phyloP scores from a whole-genome alignment of 1,140 invertebrate genomes.

The Schmidtea mediterranea region DNA sequence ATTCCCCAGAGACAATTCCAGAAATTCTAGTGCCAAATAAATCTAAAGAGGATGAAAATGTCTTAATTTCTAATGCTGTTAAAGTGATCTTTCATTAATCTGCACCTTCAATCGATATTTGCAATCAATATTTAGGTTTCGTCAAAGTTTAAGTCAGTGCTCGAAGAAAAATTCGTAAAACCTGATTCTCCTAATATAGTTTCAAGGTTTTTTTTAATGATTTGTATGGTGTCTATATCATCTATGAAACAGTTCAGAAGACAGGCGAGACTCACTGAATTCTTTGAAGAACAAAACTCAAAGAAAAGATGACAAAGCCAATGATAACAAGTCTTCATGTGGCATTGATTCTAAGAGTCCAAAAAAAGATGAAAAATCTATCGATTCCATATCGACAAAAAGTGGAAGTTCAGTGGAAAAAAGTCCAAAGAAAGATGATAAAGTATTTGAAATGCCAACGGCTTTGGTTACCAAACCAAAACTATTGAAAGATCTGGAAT shows the following conservation, averaged over 20 bases:
- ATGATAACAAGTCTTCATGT: conserved; percentile 14
- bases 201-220: too few relatives aligned
- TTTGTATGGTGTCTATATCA: too few relatives aligned
- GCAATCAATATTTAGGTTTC: conserved; percentile 1
- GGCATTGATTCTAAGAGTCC: not conserved
- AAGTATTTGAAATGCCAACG: too few relatives aligned
- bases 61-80: too few relatives aligned
- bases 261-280: conserved; percentile 28
- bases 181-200: conserved; percentile 5
- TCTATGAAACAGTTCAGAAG: conserved; percentile 52
- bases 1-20: conserved; percentile 11
- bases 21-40: conserved; percentile 10
- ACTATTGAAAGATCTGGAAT: too few relatives aligned
- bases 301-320: conserved; percentile 38
- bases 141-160: not conserved
- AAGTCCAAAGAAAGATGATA: not conserved
- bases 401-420: not conserved
- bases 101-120: too few relatives aligned
- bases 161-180: not conserved
- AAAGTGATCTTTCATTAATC: too few relatives aligned
- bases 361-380: not conserved
- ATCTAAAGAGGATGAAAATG: too few relatives aligned
- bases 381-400: not conserved
- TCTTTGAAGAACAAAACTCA: conserved; percentile 23
- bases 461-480: too few relatives aligned